A percentile compares a stretch with the other conserved stretches of the same genome.
Conservation (phyloP, 2,113 vertebrate species). For the Pedionomus torquatus region DNA sequence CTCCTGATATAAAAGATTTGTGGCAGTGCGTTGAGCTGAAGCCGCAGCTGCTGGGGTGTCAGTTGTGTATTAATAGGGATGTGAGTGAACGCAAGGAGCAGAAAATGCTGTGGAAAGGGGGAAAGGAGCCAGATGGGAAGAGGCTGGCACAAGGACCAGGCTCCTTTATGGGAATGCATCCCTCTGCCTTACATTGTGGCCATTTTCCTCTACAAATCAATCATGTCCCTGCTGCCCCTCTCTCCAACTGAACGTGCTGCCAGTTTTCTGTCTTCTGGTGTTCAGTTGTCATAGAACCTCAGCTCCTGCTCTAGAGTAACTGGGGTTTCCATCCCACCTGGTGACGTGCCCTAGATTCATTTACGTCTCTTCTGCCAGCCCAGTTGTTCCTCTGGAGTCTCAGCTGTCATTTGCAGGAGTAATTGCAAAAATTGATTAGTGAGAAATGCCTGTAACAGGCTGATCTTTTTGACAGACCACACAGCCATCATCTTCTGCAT, state of each 20-base stretch:
- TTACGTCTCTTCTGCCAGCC: neutral
- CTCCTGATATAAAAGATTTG: neutral
- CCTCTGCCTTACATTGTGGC: neutral
- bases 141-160: neutral
- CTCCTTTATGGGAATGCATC: neutral
- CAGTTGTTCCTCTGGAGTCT: neutral
- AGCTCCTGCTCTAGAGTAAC: neutral
- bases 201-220: neutral
- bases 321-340: neutral
- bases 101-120: neutral
- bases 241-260: fast-evolving
- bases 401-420: neutral
- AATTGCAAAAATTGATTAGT: conserved; percentile 38
- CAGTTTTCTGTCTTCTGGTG: neutral
- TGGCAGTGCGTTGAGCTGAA: neutral
- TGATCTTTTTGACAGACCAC: conserved; percentile 23
- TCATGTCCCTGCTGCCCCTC: neutral
- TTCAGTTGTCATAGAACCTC: neutral
- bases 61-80: neutral
- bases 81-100: neutral
- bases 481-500: conserved; percentile 4
- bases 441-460: neutral
- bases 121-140: neutral
- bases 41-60: neutral
- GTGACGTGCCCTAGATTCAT: neutral